A percentile compares a stretch with the other conserved stretches of the same genome.
Conservation (phyloP, 2,888 invertebrate genomes). For the Agrypnus murinus region DNA sequence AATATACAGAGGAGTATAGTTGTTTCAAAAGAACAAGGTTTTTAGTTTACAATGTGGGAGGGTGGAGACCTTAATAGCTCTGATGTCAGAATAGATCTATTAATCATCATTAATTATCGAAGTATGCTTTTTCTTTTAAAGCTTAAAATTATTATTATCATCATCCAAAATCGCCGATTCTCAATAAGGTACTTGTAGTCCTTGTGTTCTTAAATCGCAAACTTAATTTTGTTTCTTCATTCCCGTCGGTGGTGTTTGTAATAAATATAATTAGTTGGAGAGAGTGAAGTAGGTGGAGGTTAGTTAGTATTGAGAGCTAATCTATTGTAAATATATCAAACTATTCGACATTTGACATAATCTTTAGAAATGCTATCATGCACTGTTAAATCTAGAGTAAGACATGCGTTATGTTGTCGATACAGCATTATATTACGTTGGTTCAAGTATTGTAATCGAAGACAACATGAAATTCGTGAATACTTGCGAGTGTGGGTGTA, state of each 20-base stretch:
- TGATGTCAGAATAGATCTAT: conserved; percentile 28
- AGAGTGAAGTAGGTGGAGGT: conserved; percentile 9
- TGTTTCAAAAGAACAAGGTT: conserved; percentile 12
- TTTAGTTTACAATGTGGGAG: conserved; percentile 15
- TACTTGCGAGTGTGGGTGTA: conserved; percentile 56
- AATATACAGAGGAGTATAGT: conserved; percentile 22
- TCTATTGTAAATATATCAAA: conserved; percentile 11
- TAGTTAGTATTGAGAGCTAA: conserved; percentile 9
- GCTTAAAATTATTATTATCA: conserved; percentile 5
- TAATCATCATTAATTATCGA: conserved; percentile 37
- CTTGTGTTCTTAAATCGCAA: conserved; percentile 15
- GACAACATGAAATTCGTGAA: conserved; percentile 55
- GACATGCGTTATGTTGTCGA: conserved; percentile 25
- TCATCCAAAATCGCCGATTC: conserved; percentile 7
- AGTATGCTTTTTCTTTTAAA: conserved; percentile 6
- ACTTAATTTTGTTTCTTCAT: conserved; percentile 18
- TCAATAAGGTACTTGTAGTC: conserved; percentile 12
- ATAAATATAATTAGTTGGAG: conserved; percentile 12
- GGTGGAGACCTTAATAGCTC: conserved; percentile 27
- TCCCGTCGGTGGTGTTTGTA: neutral
- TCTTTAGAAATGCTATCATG: conserved; percentile 23
- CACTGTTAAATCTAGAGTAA: conserved; percentile 24
- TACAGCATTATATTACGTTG: conserved; percentile 26
- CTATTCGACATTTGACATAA: conserved; percentile 14
- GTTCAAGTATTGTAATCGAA: conserved; percentile 44